These are phyloP conservation scores for Dusona sp. DNA, from an alignment of 2,888 invertebrate genomes.

Conservation along the genomic window DNA sequence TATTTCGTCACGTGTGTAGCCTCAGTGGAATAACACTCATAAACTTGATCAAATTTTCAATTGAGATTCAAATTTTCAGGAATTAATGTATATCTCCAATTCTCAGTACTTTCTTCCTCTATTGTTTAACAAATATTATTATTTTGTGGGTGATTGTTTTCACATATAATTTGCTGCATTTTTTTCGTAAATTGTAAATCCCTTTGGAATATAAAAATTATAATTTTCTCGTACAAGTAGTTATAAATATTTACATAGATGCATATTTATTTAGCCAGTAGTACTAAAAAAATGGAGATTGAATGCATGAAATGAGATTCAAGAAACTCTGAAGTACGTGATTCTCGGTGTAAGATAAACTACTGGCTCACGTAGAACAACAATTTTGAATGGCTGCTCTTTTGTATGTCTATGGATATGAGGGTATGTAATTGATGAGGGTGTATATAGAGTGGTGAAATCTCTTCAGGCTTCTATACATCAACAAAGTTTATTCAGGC, in stretches of 20 bases:
- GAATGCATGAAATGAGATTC: constrained; percentile 25
- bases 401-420: background rate
- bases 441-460: constrained; percentile 26
- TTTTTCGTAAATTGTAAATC: background rate
- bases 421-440: constrained; percentile 4
- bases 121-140: background rate
- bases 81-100: background rate
- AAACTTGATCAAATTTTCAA: constrained; percentile 1
- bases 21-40: background rate
- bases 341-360: constrained; percentile 11
- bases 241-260: background rate
- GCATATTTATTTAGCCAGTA: background rate
- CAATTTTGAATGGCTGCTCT: constrained; percentile 39
- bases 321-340: constrained; percentile 26
- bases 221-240: background rate
- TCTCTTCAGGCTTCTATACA: constrained; percentile 32
- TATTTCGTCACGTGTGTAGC: constrained; percentile 1
- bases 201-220: background rate
- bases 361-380: constrained; percentile 20
- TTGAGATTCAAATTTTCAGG: background rate
- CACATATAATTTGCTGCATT: no score
- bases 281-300: background rate
- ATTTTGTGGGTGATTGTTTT: background rate
- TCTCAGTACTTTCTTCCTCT: background rate
- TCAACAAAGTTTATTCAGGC: constrained; percentile 80